Evolutionary conservation across 2,888 invertebrate species (phyloP), one percentile per base, ranked within the genome.

Genomic region (Tetragnatha montana): DNA sequence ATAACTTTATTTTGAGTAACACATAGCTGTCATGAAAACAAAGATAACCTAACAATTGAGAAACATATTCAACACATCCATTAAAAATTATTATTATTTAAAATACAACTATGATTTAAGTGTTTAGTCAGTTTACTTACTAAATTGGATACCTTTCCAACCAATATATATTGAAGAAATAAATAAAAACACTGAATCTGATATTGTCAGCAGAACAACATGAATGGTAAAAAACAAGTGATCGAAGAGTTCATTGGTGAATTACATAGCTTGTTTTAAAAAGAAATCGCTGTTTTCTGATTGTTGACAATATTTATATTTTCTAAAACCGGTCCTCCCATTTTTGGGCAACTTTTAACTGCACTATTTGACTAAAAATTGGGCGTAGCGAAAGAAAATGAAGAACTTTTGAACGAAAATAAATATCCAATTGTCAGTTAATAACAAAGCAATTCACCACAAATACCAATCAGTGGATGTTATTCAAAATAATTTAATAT

Each of bases 321-420:
- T 50, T 21, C 47, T 68, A 87, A 87, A 90, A 82, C 89, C 85
- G 89, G 85, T 86, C 89, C 85, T 86, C 86, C 86, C 85, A 81
- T 89, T 78, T 89, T 86, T 81, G 68, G 71, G 78, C 60, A 70
- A 82, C 35, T 81, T 78, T 70, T 51, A 85, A 84, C 19, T 76
- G 82, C 22, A 60, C 51, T 22, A 83, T 70, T 83, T 74, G 50
- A 81, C 74, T 49, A 81, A 75, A 81, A 68, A 68, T 84, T 83
- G 88, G 88, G 88, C 88, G 88, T 88, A 87, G 74, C 88, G 35
- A 60, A 17, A 14, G 60, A 60, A 51, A 73, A 78, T 50, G 78
- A 75, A 70, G 50, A 12, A 17, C 22, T 47, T 82, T 50, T 86
- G 14, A 75, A 76, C 17, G 21, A 19, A 81, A 22, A 60, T 50